These are phyloP conservation scores for Himalopsyche anomala DNA, from an alignment of 2,888 invertebrate species.

Conservation along the genomic window DNA sequence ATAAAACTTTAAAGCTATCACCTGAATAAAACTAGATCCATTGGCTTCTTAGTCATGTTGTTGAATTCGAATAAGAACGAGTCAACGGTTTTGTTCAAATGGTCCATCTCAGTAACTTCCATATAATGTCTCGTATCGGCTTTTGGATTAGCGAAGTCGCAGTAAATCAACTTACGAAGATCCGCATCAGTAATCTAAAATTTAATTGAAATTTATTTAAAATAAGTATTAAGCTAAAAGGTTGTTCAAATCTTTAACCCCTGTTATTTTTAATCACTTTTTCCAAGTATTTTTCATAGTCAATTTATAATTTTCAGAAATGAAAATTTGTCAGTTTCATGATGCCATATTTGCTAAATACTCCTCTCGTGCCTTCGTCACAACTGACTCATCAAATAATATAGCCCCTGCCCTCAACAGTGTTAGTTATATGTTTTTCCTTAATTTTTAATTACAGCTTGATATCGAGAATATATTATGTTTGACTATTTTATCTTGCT, in stretches of 20 bases:
- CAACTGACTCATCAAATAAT: no score
- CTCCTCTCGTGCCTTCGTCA: no score
- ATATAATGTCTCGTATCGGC: constrained; percentile 91
- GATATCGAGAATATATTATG: not conserved
- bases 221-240: no score
- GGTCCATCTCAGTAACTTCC: constrained; percentile 90
- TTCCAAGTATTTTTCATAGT: not conserved
- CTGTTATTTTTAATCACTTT: no score
- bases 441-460: not conserved
- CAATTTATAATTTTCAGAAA: not conserved
- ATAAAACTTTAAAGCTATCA: constrained; percentile 68
- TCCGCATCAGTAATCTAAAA: constrained; percentile 86
- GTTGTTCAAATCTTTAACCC: no score
- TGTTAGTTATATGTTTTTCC: no score
- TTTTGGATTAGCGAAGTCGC: constrained; percentile 97
- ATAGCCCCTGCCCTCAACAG: no score
- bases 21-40: constrained; percentile 95
- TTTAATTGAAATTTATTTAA: no score
- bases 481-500: not conserved
- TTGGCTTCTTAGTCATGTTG: constrained; percentile 96
- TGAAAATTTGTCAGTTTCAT: not conserved
- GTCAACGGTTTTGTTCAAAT: constrained; percentile 89
- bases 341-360: no score
- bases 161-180: constrained; percentile 91
- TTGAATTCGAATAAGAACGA: constrained; percentile 93